Evolutionary conservation across 1,140 invertebrate genomes (phyloP), one percentile per base, ranked within the genome.

Genomic region (Bombus sylvicola): DNA sequence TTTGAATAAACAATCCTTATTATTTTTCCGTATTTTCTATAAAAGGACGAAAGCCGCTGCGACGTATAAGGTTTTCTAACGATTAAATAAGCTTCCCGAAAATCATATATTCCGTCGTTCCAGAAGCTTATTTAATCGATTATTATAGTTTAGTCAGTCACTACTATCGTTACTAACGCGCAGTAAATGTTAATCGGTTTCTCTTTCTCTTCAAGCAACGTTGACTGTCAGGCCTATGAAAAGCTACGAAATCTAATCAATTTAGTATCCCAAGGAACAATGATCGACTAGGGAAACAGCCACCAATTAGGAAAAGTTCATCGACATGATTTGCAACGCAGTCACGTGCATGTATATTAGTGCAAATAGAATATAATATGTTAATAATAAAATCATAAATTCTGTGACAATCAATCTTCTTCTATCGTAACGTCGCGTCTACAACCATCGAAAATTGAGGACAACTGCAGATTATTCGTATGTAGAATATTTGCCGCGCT

Each of bases 281-380:
- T 73, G 43, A 74, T 74, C 22, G 34, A 74, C 47, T 74, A 74
- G n/a, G 5, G n/a, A 71, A 72, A 22, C 47, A 69, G 68, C 18
- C 6, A 41, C 39, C 6, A 69, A 31, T 66, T 37, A 37, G 22
- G 66, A 68, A 68, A 37, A 37, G 22, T 71, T 39, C 68, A 15
- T 71, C 34, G 34, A 28, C 10, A 37, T 69, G 37, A 37, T 31
- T 15, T 15, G 13, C 47, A 53, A 53, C 18, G 47, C n/a, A 28
- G 10, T 68, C 18, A 68, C 3, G 28, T 28, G 9, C 10, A n/a
- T 62, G 28, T 25, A 37, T 68, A 37, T 37, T 15, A 10, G 0
- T 37, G 15, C 9, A 68, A 25, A 37, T 68, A 68, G 34, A 68
- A 68, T 68, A 22, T 37, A 37, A 37, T 37, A 68, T 18, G 10